Evolutionary conservation across 2,888 invertebrate genomes (phyloP), one percentile per base, ranked within the genome.

Genomic region (Drosophila nigritarsus): DNA sequence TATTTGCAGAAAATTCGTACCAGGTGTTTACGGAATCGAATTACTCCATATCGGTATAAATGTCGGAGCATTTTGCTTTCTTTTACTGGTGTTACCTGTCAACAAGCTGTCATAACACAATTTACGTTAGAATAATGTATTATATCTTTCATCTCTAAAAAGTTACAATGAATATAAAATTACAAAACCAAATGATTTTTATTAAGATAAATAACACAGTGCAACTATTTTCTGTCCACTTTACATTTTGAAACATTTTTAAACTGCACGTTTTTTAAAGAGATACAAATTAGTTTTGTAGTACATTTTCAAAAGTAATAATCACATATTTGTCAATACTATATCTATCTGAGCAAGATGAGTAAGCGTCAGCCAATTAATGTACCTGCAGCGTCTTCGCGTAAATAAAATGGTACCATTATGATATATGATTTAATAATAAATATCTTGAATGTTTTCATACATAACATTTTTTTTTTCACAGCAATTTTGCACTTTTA

Each of bases 41-140:
- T 84, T 92, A 92, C 83, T 92, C 92, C 70, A 92, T 92, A 74
- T 92, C 92, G 69, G 92, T 92, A 69, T 92, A 87, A 88, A 82
- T 77, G 38, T 30, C 27, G 42, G 36, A 42, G 32, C 13, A 30
- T 38, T 24, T 40, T 38, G 8, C 8, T 64, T 54, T 24, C 34
- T 29, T 60, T 54, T 65, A 62, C 74, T 70, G 34, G 59, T 45
- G 58, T 65, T 74, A 65, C 69, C 74, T 74, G 59, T 70, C 45
- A 62, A 62, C 29, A 50, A 74, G 20, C 59, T 74, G 68, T 73
- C 50, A 55, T 50, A 56, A 56, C 59, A 55, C 40, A 73, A 59
- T 38, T 36, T 53, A 56, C 36, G 49, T 56, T 49, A 30, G 18
- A 51, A 30, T 51, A 30, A 13, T 30, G 30, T 51, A 30, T 51